Evolutionary conservation across 2,888 invertebrate species (phyloP).

Genomic region (Tiliacea aurago): DNA sequence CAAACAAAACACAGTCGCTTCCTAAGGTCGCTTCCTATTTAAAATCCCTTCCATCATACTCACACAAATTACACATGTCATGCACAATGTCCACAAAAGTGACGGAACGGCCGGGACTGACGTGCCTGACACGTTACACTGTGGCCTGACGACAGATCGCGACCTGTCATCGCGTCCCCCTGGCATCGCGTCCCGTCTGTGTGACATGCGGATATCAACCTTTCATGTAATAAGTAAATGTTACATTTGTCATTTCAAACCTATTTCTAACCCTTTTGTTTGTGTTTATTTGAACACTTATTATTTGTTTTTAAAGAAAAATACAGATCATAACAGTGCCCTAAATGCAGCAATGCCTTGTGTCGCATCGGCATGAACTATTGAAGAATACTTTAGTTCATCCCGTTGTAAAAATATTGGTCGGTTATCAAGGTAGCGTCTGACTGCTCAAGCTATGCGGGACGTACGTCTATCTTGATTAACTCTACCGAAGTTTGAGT

Average conservation of each 20-base stretch:
- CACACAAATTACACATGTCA: slow-evolving; percentile 9
- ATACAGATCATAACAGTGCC: too few relatives aligned
- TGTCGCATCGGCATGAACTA: too few relatives aligned
- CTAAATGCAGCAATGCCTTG: too few relatives aligned
- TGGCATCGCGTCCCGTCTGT: not conserved
- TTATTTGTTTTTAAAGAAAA: too few relatives aligned
- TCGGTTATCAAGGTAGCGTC: too few relatives aligned
- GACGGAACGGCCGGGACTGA: not conserved
- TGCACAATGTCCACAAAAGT: not conserved
- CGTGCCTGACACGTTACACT: not conserved
- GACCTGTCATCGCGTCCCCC: not conserved
- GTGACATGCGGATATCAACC: not conserved
- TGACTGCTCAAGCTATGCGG: too few relatives aligned
- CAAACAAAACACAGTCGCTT: not conserved
- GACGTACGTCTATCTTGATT: too few relatives aligned
- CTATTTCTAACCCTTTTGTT: not conserved
- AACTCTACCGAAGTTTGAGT: too few relatives aligned
- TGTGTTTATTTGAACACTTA: not conserved
- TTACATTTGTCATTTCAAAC: not conserved
- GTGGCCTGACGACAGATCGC: not conserved
- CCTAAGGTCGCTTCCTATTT: not conserved
- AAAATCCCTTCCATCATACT: slow-evolving; percentile 1
- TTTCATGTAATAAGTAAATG: slow-evolving; percentile 2
- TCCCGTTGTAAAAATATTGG: too few relatives aligned
- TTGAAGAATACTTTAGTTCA: too few relatives aligned